Conservation (phyloP, 2,113 vertebrate species). For the Ictalurus furcatus region DNA sequence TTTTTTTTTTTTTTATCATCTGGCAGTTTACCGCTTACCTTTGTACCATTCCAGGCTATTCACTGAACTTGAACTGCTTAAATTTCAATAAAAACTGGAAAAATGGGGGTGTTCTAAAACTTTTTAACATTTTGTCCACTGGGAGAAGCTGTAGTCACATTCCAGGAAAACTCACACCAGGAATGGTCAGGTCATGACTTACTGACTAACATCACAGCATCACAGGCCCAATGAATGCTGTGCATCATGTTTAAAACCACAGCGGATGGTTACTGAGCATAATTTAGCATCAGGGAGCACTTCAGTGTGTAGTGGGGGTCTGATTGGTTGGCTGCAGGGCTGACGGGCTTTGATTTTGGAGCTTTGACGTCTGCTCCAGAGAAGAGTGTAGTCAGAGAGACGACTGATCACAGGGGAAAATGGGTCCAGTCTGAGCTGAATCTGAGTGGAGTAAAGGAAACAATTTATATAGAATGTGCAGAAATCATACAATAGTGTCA, state of each 20-base stretch:
- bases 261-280: neutral
- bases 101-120: too few relatives aligned
- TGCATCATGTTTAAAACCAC: slow-evolving; percentile 15
- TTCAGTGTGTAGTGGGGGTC: neutral
- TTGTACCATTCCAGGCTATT: too few relatives aligned
- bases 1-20: too few relatives aligned
- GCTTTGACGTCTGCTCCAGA: neutral
- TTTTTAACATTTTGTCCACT: neutral
- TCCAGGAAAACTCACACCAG: neutral
- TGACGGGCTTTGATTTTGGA: slow-evolving; percentile 28
- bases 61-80: too few relatives aligned
- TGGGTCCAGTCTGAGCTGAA: neutral
- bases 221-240: slow-evolving; percentile 6
- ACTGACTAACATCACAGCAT: neutral
- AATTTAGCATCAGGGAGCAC: slow-evolving; percentile 22
- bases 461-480: neutral
- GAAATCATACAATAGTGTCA: neutral
- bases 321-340: slow-evolving; percentile 25
- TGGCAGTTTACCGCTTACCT: too few relatives aligned
- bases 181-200: neutral
- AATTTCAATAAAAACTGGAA: too few relatives aligned
- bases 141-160: neutral
- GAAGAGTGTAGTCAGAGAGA: slow-evolving; percentile 22
- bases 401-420: slow-evolving; percentile 16
- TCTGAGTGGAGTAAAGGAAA: neutral